These are phyloP conservation scores for Drosophila koepferae DNA, from an alignment of 2,888 invertebrate species.

Conservation along the genomic window DNA sequence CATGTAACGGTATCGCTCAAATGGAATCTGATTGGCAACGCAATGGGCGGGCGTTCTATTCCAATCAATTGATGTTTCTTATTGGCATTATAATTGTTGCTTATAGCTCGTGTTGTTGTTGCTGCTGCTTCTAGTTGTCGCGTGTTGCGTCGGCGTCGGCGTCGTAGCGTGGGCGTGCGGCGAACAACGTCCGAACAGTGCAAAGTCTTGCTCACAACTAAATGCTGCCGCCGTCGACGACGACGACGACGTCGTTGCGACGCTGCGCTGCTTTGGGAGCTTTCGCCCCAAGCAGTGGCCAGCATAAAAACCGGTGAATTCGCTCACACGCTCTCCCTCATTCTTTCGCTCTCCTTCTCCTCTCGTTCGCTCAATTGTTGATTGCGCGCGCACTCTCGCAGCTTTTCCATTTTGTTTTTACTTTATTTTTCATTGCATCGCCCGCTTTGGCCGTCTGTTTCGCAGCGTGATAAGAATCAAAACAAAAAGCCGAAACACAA, in stretches of 20 bases:
- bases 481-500: conserved; percentile 74
- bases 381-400: conserved; percentile 53
- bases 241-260: conserved; percentile 19
- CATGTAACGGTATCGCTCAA: conserved; percentile 24
- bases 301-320: conserved; percentile 43
- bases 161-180: conserved; percentile 46
- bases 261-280: conserved; percentile 49
- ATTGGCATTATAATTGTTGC: conserved; percentile 34
- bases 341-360: not conserved
- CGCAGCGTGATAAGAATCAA: conserved; percentile 79
- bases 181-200: conserved; percentile 74
- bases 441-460: conserved; percentile 56
- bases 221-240: conserved; percentile 41
- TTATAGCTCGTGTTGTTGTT: conserved; percentile 19
- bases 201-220: conserved; percentile 82
- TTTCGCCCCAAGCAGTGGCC: conserved; percentile 31
- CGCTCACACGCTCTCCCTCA: conserved; percentile 5
- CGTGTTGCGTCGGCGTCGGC: conserved; percentile 52
- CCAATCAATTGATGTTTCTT: conserved; percentile 33
- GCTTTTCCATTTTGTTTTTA: conserved; percentile 73
- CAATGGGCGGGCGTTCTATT: conserved; percentile 12
- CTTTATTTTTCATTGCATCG: conserved; percentile 60
- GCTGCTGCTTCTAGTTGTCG: conserved; percentile 33
- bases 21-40: conserved; percentile 35
- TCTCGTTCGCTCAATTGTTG: conserved; percentile 2